Conservation (phyloP, 2,113 vertebrate species). For the Atractosteus spatula region DNA sequence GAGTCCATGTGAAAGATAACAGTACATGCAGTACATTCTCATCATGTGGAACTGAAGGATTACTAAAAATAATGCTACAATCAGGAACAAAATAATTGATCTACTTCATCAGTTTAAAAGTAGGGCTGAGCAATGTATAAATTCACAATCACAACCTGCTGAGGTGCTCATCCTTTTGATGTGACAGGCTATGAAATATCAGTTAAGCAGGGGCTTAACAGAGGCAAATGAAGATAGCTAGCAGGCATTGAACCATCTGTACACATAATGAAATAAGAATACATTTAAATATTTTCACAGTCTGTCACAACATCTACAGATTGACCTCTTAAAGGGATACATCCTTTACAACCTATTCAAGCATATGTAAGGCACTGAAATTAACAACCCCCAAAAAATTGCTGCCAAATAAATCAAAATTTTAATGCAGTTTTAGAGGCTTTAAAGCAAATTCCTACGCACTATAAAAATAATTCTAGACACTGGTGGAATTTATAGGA, state of each 20-base stretch:
- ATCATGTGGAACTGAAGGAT: too few relatives aligned
- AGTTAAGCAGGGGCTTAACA: slow-evolving; percentile 50
- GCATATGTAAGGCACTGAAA: slow-evolving; percentile 52
- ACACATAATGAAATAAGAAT: slow-evolving; percentile 51
- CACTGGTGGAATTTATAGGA: too few relatives aligned
- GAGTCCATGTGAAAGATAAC: too few relatives aligned
- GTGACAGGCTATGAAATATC: slow-evolving; percentile 42
- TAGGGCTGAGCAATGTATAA: too few relatives aligned
- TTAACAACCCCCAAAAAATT: slow-evolving; percentile 37
- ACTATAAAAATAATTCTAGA: too few relatives aligned
- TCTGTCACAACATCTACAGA: slow-evolving; percentile 48
- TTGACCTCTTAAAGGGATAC: slow-evolving; percentile 56
- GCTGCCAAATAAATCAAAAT: slow-evolving; percentile 27
- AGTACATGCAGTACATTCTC: too few relatives aligned
- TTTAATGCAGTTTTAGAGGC: too few relatives aligned
- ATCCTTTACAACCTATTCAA: slow-evolving; percentile 53
- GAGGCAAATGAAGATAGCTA: slow-evolving; percentile 59
- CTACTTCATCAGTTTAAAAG: too few relatives aligned
- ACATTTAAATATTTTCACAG: slow-evolving; percentile 43
- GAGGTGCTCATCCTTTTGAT: slow-evolving; percentile 19
- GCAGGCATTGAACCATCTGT: slow-evolving; percentile 71
- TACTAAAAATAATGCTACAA: too few relatives aligned
- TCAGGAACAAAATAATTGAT: too few relatives aligned
- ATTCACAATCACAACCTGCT: too few relatives aligned
- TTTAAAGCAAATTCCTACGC: too few relatives aligned